A percentile compares a stretch with the other conserved stretches of the same genome.
Evolutionary conservation across 1,140 invertebrate species (phyloP).

Genomic region (Cydia pomonella): DNA sequence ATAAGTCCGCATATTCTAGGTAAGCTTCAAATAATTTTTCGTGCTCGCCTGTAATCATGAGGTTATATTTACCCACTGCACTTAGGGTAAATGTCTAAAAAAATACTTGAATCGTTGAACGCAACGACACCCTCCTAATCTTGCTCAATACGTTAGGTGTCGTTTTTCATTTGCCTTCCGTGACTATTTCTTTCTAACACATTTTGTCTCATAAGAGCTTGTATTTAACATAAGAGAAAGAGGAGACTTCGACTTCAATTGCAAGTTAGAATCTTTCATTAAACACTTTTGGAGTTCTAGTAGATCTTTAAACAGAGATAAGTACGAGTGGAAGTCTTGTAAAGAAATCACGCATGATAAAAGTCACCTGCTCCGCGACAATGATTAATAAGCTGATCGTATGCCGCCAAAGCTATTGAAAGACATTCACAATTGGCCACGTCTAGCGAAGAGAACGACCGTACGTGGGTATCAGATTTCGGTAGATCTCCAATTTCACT

Average conservation of each 20-base stretch:
- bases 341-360: background rate
- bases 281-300: no score
- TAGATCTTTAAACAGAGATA: no score
- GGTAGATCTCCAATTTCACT: background rate
- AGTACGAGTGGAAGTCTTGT: no score
- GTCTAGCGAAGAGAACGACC: slow-evolving; percentile 54
- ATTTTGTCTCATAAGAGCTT: no score
- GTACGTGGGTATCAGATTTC: slow-evolving; percentile 43
- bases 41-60: slow-evolving; percentile 50
- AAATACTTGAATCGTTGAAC: background rate
- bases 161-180: no score
- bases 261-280: no score
- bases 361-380: slow-evolving; percentile 79
- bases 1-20: slow-evolving; percentile 81
- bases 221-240: no score
- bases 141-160: no score
- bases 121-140: no score
- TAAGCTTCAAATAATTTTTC: slow-evolving; percentile 76
- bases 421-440: slow-evolving; percentile 80
- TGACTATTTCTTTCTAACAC: no score
- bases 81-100: background rate
- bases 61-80: no score
- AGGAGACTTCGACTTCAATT: no score
- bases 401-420: slow-evolving; percentile 79
- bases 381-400: slow-evolving; percentile 82